phyloP scores from a whole-genome alignment of 2,113 vertebrate species.

The Megatriorchis doriae region DNA sequence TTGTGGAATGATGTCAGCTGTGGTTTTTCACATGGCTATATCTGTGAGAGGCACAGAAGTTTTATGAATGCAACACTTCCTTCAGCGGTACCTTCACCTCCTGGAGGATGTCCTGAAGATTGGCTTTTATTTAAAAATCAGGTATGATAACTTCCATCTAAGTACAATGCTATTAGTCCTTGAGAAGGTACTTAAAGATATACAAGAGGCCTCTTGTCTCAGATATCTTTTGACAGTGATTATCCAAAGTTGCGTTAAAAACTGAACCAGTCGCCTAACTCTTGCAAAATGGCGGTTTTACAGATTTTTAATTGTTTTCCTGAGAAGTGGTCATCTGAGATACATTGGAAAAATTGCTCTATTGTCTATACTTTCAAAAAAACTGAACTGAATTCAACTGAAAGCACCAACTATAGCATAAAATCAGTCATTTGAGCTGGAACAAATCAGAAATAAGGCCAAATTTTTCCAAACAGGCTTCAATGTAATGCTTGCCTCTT shows the following conservation, averaged over 20 bases:
- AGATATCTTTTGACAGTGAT: neutral
- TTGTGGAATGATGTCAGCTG: conserved; percentile 94
- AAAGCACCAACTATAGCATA: neutral
- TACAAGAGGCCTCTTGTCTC: neutral
- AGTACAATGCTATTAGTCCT: neutral
- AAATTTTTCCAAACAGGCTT: neutral
- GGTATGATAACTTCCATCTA: conserved; percentile 63
- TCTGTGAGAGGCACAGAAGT: conserved; percentile 82
- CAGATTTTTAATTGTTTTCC: neutral
- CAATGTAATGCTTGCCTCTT: neutral
- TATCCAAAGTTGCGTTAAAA: neutral
- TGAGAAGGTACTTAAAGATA: neutral
- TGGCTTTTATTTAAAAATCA: conserved; percentile 83
- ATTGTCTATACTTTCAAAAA: neutral
- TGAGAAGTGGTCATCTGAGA: neutral
- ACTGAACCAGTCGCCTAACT: neutral
- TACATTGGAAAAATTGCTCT: neutral
- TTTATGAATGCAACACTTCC: conserved; percentile 74
- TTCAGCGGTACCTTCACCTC: conserved; percentile 45
- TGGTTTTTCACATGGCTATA: conserved; percentile 77
- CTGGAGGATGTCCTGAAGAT: conserved; percentile 81
- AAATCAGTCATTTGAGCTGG: neutral
- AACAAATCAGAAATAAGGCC: neutral
- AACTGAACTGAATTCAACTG: neutral
- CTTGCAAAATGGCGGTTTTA: neutral